Base-by-base conservation (phyloP, 2,888 invertebrate species). In the Tiliacea aurago region DNA sequence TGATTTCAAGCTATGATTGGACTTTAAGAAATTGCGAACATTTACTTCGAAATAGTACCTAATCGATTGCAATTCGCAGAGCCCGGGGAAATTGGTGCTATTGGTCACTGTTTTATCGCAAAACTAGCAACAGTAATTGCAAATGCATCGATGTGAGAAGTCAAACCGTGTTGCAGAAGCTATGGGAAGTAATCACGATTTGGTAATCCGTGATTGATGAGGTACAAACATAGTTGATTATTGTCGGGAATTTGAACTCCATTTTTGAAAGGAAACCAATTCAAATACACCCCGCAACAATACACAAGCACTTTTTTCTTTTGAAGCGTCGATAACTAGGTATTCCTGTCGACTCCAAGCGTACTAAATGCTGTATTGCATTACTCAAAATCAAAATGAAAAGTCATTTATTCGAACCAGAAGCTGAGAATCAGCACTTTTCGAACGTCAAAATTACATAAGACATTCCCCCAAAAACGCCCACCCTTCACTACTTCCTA, bases 11-110 rank as follows among this genome's bases (percentile, higher is more conserved):
- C 63, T 55, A 28, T 63, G 58, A 81, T 78, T 67, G 47, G 28
- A 10, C 20, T 76, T 2, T 58, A 81, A 82, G 83, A 77, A 82
- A 82, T 79, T n/a, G 78, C 78, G 43, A 65, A 59, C 55, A 58
- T 78, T 64, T 82, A 53, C 70, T 18, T 28, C 41, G 83, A 78
- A 82, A 65, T 37, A n/a, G 55, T 65, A 28, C 28, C 28, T 28
- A 81, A 82, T 64, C 65, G 59, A 10, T 77, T 33, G 70, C 53
- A 61, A 58, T 77, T 77, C 51, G 13, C 41, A 18, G 61, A 65
- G 56, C 53, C 15, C 47, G 20, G 20, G 59, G 6, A 47, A 81
- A 82, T 62, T 77, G 56, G 49, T 7, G 41, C 33, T 45, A 33
- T 64, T 76, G 66, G 41, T 77, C 69, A 77, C 61, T 65, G 65